Evolutionary conservation across 2,888 invertebrate genomes (phyloP).

Genomic region (Polymixis lichenea): DNA sequence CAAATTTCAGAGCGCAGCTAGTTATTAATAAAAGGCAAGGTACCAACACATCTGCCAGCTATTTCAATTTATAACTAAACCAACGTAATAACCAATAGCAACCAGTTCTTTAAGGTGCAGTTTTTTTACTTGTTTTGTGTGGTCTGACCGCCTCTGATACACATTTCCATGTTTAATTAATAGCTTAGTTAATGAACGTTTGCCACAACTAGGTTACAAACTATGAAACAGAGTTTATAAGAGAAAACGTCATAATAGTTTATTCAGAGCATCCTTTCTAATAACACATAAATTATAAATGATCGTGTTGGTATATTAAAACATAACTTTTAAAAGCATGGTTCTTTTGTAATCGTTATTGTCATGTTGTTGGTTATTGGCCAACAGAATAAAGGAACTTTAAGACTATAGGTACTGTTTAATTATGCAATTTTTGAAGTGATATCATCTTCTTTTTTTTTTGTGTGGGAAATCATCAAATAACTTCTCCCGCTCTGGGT

Average conservation of each 20-base stretch:
- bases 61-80: background rate
- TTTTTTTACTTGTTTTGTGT: background rate
- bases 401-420: background rate
- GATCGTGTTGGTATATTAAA: background rate
- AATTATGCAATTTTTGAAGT: background rate
- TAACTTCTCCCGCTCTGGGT: too few species aligned
- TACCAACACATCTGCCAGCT: background rate
- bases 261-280: conserved; percentile 5
- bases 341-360: too few species aligned
- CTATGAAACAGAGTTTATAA: conserved; percentile 9
- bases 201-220: conserved; percentile 14
- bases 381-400: background rate
- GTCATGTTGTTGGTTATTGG: background rate
- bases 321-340: background rate
- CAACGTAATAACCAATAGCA: background rate
- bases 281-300: background rate
- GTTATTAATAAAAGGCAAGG: background rate
- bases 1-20: too few species aligned
- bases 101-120: background rate
- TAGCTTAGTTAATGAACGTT: conserved; percentile 21
- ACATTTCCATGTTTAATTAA: conserved; percentile 35
- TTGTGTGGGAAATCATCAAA: too few species aligned
- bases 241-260: background rate
- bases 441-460: too few species aligned
- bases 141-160: background rate